phyloP scores from a whole-genome alignment of 2,888 invertebrate species.

The Antitype chi region DNA sequence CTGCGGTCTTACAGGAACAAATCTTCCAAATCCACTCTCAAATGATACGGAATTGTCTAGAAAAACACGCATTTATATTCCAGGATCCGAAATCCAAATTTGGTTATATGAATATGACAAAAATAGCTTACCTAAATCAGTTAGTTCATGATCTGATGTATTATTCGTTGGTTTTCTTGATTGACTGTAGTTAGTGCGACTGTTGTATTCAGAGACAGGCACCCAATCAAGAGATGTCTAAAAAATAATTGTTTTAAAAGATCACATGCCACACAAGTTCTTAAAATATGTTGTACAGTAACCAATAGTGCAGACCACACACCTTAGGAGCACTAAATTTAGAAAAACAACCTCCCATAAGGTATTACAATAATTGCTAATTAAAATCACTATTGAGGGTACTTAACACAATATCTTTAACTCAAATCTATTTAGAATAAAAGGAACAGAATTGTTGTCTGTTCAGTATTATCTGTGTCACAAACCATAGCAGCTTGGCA shows the following conservation, averaged over 20 bases:
- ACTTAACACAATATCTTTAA: slow-evolving; percentile 39
- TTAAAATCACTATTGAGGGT: slow-evolving; percentile 39
- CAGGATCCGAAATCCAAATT: slow-evolving; percentile 34
- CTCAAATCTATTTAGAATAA: slow-evolving; percentile 38
- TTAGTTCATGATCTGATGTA: slow-evolving; percentile 87
- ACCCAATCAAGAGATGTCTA: slow-evolving; percentile 90
- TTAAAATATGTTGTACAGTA: slow-evolving; percentile 52
- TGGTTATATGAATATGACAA: slow-evolving; percentile 35
- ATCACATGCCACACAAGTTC: slow-evolving; percentile 44
- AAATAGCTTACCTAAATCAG: slow-evolving; percentile 85
- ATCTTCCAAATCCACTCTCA: slow-evolving; percentile 88
- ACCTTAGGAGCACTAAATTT: slow-evolving; percentile 87
- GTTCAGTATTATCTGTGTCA: slow-evolving; percentile 62
- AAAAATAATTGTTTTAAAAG: slow-evolving; percentile 69
- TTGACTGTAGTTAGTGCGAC: slow-evolving; percentile 86
- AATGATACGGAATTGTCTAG: slow-evolving; percentile 86
- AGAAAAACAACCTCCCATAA: slow-evolving; percentile 89
- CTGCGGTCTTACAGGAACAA: slow-evolving; percentile 89
- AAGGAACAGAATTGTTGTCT: slow-evolving; percentile 51
- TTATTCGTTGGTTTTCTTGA: slow-evolving; percentile 88
- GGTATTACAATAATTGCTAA: slow-evolving; percentile 59
- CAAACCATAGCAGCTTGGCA: slow-evolving; percentile 78
- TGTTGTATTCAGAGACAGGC: slow-evolving; percentile 89
- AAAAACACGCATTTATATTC: slow-evolving; percentile 63
- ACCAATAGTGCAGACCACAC: slow-evolving; percentile 65